Percentiles rank a stretch among this genome's conserved stretches.
phyloP scores from a whole-genome alignment of 2,888 invertebrate genomes.

The Ophioninae sp. region DNA sequence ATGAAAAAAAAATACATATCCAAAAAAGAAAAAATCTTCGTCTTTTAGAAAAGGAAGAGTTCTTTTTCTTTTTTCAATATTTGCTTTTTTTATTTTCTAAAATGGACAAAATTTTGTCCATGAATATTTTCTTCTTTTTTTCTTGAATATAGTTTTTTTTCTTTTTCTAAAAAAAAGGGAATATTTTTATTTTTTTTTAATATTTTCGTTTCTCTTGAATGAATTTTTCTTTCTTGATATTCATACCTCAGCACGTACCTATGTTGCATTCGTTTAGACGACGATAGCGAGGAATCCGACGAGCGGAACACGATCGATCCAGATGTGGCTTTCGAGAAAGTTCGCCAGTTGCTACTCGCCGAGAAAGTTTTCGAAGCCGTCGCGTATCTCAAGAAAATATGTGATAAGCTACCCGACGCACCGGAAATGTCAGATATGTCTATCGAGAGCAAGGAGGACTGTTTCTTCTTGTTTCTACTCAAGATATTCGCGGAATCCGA shows the following conservation, averaged over 20 bases:
- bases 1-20: too few species aligned
- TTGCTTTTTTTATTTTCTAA: too few species aligned
- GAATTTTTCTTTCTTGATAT: background rate
- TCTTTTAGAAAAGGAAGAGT: too few species aligned
- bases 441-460: slow-evolving; percentile 68
- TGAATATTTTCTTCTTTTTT: too few species aligned
- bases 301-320: slow-evolving; percentile 50
- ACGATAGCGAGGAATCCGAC: slow-evolving; percentile 59
- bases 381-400: slow-evolving; percentile 65
- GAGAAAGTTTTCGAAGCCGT: slow-evolving; percentile 73
- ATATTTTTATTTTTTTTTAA: too few species aligned
- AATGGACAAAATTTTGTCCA: too few species aligned
- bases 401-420: slow-evolving; percentile 61
- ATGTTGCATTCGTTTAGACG: slow-evolving; percentile 41
- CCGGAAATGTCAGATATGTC: slow-evolving; percentile 66
- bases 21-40: too few species aligned
- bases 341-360: slow-evolving; percentile 74
- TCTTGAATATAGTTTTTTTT: too few species aligned
- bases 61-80: too few species aligned
- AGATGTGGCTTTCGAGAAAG: slow-evolving; percentile 71
- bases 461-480: slow-evolving; percentile 70
- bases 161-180: too few species aligned
- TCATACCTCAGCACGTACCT: background rate
- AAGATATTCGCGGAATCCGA: slow-evolving; percentile 77
- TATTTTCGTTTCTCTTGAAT: too few species aligned